These are phyloP conservation scores for Lycocorax pyrrhopterus DNA, from an alignment of 2,113 vertebrate genomes.

Conservation along the genomic window DNA sequence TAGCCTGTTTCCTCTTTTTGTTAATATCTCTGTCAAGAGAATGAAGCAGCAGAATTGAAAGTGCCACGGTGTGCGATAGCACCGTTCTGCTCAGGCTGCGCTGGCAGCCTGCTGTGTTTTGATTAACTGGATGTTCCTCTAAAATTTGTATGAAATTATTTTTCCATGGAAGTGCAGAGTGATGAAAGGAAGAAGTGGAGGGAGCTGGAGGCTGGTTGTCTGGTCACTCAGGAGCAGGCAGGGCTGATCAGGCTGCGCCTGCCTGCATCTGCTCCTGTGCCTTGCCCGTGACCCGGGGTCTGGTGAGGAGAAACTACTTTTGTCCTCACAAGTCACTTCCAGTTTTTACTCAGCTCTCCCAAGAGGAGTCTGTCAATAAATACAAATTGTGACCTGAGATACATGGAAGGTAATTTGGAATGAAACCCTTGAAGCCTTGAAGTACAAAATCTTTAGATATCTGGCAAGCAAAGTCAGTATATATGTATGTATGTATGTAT, in stretches of 20 bases:
- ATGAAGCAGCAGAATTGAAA: constrained; percentile 54
- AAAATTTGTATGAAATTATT: constrained; percentile 48
- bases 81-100: not conserved
- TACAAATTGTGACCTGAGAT: not conserved
- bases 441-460: not conserved
- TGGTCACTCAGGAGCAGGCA: not conserved
- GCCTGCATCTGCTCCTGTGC: not conserved
- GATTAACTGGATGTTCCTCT: constrained; percentile 44
- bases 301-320: not conserved
- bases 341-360: not conserved
- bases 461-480: not conserved
- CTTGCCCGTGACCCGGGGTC: not conserved
- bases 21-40: constrained; percentile 57
- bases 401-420: not conserved
- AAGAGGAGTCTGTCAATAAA: not conserved
- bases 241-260: not conserved
- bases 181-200: not conserved
- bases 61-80: constrained; percentile 10
- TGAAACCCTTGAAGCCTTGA: not conserved
- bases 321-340: not conserved
- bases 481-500: no score
- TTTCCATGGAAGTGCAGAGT: not conserved
- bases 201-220: not conserved
- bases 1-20: constrained; percentile 54
- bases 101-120: constrained; percentile 32